A percentile compares a stretch with the other conserved stretches of the same genome.
These are phyloP conservation scores for Mormyrus iriodes DNA, from an alignment of 2,113 vertebrate species.

Conservation along the genomic window DNA sequence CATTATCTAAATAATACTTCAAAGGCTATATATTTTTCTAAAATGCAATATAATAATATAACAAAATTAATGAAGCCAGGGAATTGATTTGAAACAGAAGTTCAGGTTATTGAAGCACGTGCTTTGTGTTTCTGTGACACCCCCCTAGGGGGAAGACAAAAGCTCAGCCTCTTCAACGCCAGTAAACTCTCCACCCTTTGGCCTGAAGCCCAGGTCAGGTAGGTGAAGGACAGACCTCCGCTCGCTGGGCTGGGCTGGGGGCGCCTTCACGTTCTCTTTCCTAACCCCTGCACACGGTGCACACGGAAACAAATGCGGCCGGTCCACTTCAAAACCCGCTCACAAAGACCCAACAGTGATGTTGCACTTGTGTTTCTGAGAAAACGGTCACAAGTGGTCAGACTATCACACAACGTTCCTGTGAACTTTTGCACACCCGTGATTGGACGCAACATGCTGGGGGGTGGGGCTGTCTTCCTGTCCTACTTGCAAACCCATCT, in stretches of 20 bases:
- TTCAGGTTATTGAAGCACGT: neutral
- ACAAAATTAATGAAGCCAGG: neutral
- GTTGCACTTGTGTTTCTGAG: neutral
- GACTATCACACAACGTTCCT: neutral
- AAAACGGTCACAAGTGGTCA: neutral
- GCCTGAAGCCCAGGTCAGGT: conserved; percentile 91
- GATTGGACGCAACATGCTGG: neutral
- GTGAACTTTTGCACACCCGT: neutral
- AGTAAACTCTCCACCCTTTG: conserved; percentile 66
- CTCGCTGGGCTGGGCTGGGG: neutral
- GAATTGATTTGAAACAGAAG: neutral
- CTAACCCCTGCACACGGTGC: neutral
- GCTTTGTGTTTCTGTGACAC: neutral
- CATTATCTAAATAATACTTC: neutral
- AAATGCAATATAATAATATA: neutral
- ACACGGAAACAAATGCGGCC: neutral
- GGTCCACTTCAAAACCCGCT: neutral
- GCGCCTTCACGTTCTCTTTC: neutral
- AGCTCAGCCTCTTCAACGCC: conserved; percentile 56
- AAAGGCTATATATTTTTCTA: neutral
- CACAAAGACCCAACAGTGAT: neutral
- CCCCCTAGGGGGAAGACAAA: conserved; percentile 61
- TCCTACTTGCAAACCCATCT: neutral
- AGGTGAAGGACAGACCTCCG: conserved; percentile 36
- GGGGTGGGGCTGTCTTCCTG: neutral